Conservation (phyloP, 2,888 invertebrate species). For the Metopia argyrocephala region DNA sequence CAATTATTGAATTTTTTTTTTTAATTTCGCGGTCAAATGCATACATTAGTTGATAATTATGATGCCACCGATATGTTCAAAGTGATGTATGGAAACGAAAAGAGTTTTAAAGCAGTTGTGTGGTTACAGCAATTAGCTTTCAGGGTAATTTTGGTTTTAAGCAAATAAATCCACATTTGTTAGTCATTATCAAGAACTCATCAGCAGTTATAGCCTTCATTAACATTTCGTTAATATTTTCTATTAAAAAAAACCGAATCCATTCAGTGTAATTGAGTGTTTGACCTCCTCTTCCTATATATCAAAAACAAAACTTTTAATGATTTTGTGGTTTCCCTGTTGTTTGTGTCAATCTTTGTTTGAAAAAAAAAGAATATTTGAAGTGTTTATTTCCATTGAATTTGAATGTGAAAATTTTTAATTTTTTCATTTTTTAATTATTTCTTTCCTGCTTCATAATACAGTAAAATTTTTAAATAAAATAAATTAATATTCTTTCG, state of each 20-base stretch:
- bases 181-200: neutral
- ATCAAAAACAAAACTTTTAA: neutral
- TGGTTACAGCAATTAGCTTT: neutral
- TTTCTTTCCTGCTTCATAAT: neutral
- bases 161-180: too few relatives aligned
- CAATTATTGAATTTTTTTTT: too few relatives aligned
- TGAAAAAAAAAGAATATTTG: too few relatives aligned
- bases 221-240: neutral
- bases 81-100: too few relatives aligned
- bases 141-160: constrained; percentile 29
- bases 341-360: neutral
- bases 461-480: neutral
- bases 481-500: too few relatives aligned
- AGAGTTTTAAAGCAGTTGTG: too few relatives aligned
- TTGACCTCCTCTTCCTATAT: neutral
- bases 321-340: constrained; percentile 1
- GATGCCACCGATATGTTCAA: neutral
- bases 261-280: too few relatives aligned
- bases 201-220: neutral
- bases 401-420: too few relatives aligned
- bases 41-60: neutral
- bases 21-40: too few relatives aligned
- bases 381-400: too few relatives aligned
- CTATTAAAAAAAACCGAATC: neutral
- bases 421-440: neutral